A percentile compares a stretch with the other conserved stretches of the same genome.
Conservation (phyloP, 2,888 invertebrate genomes). For the Sabatieria punctata region DNA sequence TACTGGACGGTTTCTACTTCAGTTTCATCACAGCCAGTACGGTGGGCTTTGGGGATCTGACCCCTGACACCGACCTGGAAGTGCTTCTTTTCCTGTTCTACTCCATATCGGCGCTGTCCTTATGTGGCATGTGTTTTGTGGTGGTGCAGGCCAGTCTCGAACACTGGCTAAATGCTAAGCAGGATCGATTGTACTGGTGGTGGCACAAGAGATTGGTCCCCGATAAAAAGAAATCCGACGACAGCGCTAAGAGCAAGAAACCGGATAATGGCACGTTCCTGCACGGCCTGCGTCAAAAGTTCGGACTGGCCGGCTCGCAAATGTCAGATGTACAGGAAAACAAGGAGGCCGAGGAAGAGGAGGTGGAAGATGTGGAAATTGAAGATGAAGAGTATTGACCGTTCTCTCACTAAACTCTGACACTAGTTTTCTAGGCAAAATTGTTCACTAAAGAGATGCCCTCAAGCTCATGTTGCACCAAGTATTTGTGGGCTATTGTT, state of each 20-base stretch:
- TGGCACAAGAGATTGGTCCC: no score
- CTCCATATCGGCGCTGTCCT: not conserved
- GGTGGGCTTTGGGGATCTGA: conserved; percentile 7
- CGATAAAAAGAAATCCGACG: no score
- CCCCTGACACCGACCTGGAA: not conserved
- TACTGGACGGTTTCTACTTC: conserved; percentile 13
- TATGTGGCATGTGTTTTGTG: conserved; percentile 6
- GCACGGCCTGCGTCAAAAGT: no score
- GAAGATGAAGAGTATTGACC: not conserved
- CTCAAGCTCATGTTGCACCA: no score
- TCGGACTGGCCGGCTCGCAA: not conserved
- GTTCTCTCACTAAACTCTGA: no score
- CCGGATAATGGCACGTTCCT: no score
- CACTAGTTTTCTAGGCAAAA: no score
- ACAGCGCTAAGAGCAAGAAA: no score
- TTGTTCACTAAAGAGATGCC: no score
- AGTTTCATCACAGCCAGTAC: conserved; percentile 6
- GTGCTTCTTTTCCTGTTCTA: conserved; percentile 4
- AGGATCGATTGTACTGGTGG: not conserved
- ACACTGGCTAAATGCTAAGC: not conserved
- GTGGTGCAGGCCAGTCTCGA: conserved; percentile 2
- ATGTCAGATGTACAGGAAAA: not conserved
- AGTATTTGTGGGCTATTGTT: no score
- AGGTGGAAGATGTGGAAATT: not conserved
- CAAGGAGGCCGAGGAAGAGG: not conserved